These are phyloP conservation scores for Elysia chlorotica DNA, from an alignment of 1,140 invertebrate genomes.

Conservation along the genomic window DNA sequence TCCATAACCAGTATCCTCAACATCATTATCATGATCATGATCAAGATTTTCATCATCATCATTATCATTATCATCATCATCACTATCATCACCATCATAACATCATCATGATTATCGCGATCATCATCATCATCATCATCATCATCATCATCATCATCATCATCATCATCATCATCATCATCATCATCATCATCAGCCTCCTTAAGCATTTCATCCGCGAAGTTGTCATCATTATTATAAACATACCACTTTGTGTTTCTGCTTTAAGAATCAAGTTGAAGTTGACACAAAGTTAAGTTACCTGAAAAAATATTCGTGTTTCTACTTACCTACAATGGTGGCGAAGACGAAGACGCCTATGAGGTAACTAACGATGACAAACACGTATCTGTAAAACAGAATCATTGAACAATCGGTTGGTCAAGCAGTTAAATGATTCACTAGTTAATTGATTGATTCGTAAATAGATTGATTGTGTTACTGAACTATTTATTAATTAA, in stretches of 20 bases:
- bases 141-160: not conserved
- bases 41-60: not conserved
- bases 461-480: no score
- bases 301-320: no score
- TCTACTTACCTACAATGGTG: constrained; percentile 89
- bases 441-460: no score
- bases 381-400: constrained; percentile 82
- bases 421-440: no score
- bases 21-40: not conserved
- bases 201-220: not conserved
- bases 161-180: not conserved
- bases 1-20: not conserved
- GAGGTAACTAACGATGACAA: constrained; percentile 95
- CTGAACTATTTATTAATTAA: no score
- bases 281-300: no score
- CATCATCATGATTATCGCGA: not conserved
- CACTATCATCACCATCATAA: not conserved
- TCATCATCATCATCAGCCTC: not conserved
- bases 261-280: no score
- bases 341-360: constrained; percentile 98
- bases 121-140: not conserved
- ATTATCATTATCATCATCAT: not conserved
- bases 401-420: no score
- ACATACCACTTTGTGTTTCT: no score
- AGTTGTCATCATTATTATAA: not conserved